Conservation (phyloP, 30 jellyfish, hydroid and myxozoan species). For the Chrysaora quinquecirrha region DNA sequence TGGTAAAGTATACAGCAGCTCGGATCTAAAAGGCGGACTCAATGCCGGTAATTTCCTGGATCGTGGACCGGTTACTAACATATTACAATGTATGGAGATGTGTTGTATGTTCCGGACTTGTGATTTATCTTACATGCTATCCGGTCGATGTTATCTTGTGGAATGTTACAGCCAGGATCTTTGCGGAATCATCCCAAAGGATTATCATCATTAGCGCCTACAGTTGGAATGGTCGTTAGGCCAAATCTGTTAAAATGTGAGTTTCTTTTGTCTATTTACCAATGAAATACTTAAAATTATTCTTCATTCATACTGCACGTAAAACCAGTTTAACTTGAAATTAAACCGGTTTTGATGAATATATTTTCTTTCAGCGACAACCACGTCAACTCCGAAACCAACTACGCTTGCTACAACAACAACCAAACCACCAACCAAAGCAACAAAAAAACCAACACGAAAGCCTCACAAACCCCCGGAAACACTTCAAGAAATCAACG, state of each 20-base stretch:
- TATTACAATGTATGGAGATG: conserved; percentile 86
- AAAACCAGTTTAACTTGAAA: neutral
- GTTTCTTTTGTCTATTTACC: conserved; percentile 12
- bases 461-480: conserved; percentile 55
- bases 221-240: conserved; percentile 84
- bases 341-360: neutral
- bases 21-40: conserved; percentile 94
- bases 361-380: neutral
- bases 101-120: conserved; percentile 90
- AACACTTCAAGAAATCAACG: conserved; percentile 72
- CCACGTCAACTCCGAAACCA: conserved; percentile 28
- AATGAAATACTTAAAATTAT: too few relatives aligned
- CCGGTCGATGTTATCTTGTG: conserved; percentile 91
- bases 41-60: conserved; percentile 92
- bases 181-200: conserved; percentile 87
- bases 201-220: conserved; percentile 81
- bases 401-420: conserved; percentile 51
- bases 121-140: conserved; percentile 88
- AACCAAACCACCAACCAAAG: conserved; percentile 22
- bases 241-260: conserved; percentile 58
- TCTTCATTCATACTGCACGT: too few relatives aligned
- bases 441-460: conserved; percentile 46
- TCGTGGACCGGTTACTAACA: conserved; percentile 78
- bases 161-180: conserved; percentile 86
- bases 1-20: conserved; percentile 72